Conservation (phyloP, 2,113 vertebrate species). For the Cryptomyrus ogoouensis region DNA sequence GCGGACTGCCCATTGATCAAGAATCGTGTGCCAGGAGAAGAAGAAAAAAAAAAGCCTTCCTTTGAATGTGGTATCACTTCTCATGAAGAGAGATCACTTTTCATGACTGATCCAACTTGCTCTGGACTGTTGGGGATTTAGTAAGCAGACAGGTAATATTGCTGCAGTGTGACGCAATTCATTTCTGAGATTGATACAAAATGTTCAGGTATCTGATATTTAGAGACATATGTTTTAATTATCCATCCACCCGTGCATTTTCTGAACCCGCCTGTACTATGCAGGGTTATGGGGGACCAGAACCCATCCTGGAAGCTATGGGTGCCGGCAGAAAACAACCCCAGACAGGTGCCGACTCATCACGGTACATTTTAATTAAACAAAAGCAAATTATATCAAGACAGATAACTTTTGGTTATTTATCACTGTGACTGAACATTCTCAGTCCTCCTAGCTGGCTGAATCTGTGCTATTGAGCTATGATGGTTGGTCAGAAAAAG, state of each 20-base stretch:
- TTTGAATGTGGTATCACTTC: conserved; percentile 1
- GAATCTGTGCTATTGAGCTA: background rate
- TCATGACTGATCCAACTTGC: background rate
- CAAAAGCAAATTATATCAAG: background rate
- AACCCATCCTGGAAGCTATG: background rate
- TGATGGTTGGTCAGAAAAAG: background rate
- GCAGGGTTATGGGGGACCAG: background rate
- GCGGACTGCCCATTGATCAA: conserved; percentile 6
- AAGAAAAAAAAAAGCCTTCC: background rate
- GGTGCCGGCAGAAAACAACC: background rate
- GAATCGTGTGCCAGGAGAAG: background rate
- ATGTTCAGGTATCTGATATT: background rate
- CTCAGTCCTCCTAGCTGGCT: background rate
- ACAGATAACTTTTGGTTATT: background rate
- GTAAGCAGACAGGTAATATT: background rate
- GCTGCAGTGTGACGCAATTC: background rate
- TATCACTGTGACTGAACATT: background rate
- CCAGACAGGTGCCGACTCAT: background rate
- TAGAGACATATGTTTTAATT: background rate
- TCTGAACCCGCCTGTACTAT: background rate
- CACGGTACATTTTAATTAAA: background rate
- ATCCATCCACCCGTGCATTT: background rate
- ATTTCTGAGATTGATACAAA: background rate
- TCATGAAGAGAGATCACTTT: background rate
- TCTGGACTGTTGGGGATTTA: conserved; percentile 2